A percentile compares a stretch with the other conserved stretches of the same genome.
Evolutionary conservation across 2,797 vertebrate species (phyloP).

Genomic region (Eidolon dupreanum): DNA sequence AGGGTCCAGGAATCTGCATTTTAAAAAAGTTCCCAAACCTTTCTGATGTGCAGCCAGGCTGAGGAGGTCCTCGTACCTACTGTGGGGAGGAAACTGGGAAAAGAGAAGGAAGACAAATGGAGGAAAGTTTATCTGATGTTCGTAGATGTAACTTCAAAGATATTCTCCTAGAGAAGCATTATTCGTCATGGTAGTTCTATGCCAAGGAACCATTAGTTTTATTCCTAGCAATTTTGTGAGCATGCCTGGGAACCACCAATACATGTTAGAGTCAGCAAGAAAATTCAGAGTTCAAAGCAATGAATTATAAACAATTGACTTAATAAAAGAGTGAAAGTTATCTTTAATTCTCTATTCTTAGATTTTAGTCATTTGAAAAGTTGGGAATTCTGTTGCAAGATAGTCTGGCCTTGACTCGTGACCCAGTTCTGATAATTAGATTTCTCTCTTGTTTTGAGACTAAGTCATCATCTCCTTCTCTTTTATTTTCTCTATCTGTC

Average conservation of each 20-base stretch:
- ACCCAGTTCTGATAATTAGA: background rate
- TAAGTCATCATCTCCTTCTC: background rate
- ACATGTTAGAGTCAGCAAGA: background rate
- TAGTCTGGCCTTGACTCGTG: background rate
- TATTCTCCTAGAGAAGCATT: background rate
- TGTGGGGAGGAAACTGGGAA: background rate
- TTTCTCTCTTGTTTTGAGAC: background rate
- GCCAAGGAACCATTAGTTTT: background rate
- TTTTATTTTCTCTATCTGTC: background rate
- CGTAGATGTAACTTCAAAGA: background rate
- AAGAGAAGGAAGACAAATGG: background rate
- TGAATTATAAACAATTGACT: background rate
- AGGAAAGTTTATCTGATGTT: background rate
- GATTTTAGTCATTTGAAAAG: background rate
- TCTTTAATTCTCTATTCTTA: background rate
- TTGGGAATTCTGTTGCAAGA: background rate
- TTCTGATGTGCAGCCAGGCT: background rate
- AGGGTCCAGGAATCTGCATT: background rate
- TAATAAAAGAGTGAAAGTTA: background rate
- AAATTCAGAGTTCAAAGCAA: conserved; percentile 9
- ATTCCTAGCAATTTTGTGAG: background rate
- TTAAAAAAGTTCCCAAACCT: background rate
- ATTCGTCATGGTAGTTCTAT: background rate
- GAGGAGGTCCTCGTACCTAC: background rate
- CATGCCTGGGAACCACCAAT: background rate